Evolutionary conservation across 1,140 invertebrate species (phyloP).

Genomic region (Chrysomallon squamiferum): DNA sequence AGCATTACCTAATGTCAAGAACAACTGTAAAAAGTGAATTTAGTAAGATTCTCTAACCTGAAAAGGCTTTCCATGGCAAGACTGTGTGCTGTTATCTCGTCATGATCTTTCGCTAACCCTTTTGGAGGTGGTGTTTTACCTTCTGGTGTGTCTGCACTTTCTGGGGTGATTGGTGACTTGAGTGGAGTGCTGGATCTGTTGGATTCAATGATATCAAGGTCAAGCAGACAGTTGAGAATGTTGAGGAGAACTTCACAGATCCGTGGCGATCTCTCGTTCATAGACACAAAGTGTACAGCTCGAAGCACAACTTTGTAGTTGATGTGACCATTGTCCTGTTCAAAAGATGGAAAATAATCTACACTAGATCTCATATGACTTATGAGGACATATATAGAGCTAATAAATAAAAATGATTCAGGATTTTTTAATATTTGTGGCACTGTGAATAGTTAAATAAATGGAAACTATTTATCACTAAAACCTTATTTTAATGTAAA

Average conservation of each 20-base stretch:
- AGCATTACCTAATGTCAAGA: too few relatives aligned
- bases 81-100: conserved; percentile 59
- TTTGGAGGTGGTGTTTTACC: conserved; percentile 8
- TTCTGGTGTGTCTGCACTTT: conserved; percentile 8
- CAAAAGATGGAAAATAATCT: too few relatives aligned
- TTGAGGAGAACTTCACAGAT: conserved; percentile 91
- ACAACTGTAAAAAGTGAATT: too few relatives aligned
- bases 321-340: conserved; percentile 84
- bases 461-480: too few relatives aligned
- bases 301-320: conserved; percentile 90
- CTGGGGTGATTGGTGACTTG: background rate
- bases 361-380: too few relatives aligned
- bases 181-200: conserved; percentile 2
- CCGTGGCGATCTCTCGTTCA: conserved; percentile 79
- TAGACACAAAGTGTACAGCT: conserved; percentile 80
- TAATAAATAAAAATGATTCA: too few relatives aligned
- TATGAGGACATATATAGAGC: too few relatives aligned
- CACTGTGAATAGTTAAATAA: too few relatives aligned
- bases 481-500: too few relatives aligned
- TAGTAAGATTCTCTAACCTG: too few relatives aligned
- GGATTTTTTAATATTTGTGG: too few relatives aligned
- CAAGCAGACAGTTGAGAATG: conserved; percentile 85
- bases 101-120: conserved; percentile 3
- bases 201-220: conserved; percentile 76
- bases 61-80: conserved; percentile 67